These are phyloP conservation scores for Drosophila cracens DNA, from an alignment of 2,888 invertebrate genomes.

Conservation along the genomic window DNA sequence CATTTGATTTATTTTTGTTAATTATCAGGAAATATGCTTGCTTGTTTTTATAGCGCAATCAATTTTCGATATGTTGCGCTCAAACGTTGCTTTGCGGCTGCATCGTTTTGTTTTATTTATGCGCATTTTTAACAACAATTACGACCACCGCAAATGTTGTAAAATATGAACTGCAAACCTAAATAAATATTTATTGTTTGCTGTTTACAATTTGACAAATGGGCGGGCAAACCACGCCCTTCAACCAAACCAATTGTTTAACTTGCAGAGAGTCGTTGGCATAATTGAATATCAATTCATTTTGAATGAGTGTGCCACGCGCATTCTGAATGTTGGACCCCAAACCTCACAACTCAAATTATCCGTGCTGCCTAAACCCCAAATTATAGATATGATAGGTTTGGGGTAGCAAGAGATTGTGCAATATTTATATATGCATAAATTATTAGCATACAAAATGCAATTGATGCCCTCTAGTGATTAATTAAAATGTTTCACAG, in stretches of 20 bases:
- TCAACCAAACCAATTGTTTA: conserved; percentile 37
- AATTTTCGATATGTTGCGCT: neutral
- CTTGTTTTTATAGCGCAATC: neutral
- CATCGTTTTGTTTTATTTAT: conserved; percentile 36
- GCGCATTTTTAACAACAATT: conserved; percentile 40
- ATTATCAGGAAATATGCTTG: neutral
- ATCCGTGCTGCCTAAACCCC: conserved; percentile 38
- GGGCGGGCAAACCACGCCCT: conserved; percentile 23
- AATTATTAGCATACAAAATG: conserved; percentile 90
- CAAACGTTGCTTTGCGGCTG: conserved; percentile 3
- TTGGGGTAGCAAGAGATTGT: conserved; percentile 40
- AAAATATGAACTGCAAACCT: conserved; percentile 78
- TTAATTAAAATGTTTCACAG: conserved; percentile 81
- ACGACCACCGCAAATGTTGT: conserved; percentile 55
- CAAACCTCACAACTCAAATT: neutral
- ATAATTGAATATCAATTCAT: conserved; percentile 80
- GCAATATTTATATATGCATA: conserved; percentile 84
- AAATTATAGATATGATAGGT: conserved; percentile 55
- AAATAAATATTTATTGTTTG: conserved; percentile 76
- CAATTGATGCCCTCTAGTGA: conserved; percentile 86
- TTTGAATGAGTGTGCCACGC: conserved; percentile 52
- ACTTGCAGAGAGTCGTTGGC: conserved; percentile 47
- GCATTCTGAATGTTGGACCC: conserved; percentile 1
- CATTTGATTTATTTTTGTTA: neutral
- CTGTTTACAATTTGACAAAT: conserved; percentile 22